These are phyloP conservation scores for Sparus aurata DNA, from an alignment of 2,797 vertebrate genomes.

Conservation along the genomic window DNA sequence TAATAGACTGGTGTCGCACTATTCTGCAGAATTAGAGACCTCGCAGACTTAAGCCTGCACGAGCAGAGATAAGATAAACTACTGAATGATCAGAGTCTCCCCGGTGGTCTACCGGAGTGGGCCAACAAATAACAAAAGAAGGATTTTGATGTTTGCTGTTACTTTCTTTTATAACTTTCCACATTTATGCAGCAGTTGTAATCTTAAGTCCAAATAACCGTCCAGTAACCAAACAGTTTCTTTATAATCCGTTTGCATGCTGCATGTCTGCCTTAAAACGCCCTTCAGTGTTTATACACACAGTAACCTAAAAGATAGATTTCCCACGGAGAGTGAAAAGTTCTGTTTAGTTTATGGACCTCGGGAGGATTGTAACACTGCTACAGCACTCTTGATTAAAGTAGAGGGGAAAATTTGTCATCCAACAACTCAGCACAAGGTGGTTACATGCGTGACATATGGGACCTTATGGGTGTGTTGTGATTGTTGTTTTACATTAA, in stretches of 20 bases:
- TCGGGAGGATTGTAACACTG: conserved; percentile 10
- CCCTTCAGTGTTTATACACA: conserved; percentile 3
- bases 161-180: neutral
- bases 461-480: conserved; percentile 15
- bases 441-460: conserved; percentile 40
- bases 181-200: conserved; percentile 16
- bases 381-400: conserved; percentile 42
- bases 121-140: conserved; percentile 21
- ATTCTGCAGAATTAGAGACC: conserved; percentile 43
- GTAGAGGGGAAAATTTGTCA: conserved; percentile 14
- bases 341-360: conserved; percentile 23
- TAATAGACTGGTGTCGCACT: conserved; percentile 43
- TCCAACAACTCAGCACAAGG: conserved; percentile 26
- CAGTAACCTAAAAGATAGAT: conserved; percentile 16
- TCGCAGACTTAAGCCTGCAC: conserved; percentile 55
- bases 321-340: conserved; percentile 7
- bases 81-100: conserved; percentile 40
- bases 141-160: conserved; percentile 29
- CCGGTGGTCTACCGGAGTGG: conserved; percentile 26
- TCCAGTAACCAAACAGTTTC: neutral
- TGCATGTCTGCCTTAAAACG: neutral
- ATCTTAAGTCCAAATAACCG: conserved; percentile 17
- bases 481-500: conserved; percentile 30
- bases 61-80: conserved; percentile 58
- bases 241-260: conserved; percentile 8